A percentile compares a stretch with the other conserved stretches of the same genome.
These are phyloP conservation scores for Ormyrus labotus DNA, from an alignment of 2,888 invertebrate genomes.

Conservation along the genomic window DNA sequence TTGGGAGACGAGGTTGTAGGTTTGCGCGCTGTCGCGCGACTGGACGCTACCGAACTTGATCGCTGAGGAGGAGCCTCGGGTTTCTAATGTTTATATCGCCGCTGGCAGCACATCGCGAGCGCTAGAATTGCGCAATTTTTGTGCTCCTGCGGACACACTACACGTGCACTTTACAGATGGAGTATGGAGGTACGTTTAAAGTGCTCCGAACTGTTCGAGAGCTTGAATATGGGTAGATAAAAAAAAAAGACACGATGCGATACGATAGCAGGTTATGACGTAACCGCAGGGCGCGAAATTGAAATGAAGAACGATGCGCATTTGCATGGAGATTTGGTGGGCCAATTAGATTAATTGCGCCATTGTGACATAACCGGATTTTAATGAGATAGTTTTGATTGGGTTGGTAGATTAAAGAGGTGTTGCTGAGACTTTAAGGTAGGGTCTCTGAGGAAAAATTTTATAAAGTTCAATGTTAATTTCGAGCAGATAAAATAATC, in stretches of 20 bases:
- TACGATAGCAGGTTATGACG: background rate
- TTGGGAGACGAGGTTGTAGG: background rate
- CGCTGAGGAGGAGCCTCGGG: background rate
- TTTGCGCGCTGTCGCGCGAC: background rate
- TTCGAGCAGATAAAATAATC: background rate
- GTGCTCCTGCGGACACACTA: too few relatives aligned
- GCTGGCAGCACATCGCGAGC: too few relatives aligned
- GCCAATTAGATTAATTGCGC: background rate
- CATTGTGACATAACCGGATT: slow-evolving; percentile 1
- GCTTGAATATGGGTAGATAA: background rate
- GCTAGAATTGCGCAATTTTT: too few relatives aligned
- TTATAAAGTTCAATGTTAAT: background rate
- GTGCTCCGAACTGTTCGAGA: background rate
- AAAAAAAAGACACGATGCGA: background rate
- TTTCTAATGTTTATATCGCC: background rate
- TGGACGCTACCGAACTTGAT: background rate
- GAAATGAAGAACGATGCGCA: background rate
- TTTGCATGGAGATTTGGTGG: background rate
- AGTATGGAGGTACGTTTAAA: background rate
- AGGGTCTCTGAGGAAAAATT: background rate
- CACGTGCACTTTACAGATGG: background rate
- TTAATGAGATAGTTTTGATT: too few relatives aligned
- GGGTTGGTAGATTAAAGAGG: background rate
- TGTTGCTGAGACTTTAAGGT: background rate
- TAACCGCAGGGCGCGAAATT: background rate